Evolutionary conservation across 2,113 vertebrate genomes (phyloP).

Genomic region (Microcebus ravelobensis): DNA sequence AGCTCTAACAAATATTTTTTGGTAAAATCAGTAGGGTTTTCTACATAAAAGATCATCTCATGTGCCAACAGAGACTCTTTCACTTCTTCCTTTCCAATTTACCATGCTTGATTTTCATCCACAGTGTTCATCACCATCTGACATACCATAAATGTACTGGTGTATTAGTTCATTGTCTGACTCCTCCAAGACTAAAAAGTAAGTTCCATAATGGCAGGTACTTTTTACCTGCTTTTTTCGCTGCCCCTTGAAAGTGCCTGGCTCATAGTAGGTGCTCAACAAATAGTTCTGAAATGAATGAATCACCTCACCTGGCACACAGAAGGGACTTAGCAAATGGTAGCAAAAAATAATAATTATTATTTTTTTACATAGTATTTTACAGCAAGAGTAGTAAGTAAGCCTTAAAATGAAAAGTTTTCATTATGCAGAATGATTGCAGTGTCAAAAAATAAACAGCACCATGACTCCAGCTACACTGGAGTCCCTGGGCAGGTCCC

Average conservation of each 20-base stretch:
- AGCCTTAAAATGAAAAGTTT: constrained; percentile 46
- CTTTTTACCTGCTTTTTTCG: neutral
- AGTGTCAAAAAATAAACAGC: constrained; percentile 5
- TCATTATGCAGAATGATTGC: neutral
- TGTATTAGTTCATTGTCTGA: neutral
- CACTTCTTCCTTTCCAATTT: neutral
- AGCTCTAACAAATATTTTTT: neutral
- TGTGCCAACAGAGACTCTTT: neutral
- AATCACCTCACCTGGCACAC: neutral
- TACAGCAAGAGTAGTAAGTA: constrained; percentile 18
- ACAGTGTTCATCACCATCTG: neutral
- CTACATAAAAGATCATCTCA: neutral
- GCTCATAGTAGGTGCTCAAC: neutral
- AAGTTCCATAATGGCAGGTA: neutral
- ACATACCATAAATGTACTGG: neutral
- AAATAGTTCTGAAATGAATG: neutral
- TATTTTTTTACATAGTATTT: constrained; percentile 30
- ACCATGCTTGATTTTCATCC: neutral
- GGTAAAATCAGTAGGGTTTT: neutral
- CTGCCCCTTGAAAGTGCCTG: neutral
- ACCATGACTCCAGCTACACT: neutral
- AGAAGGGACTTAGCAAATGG: neutral
- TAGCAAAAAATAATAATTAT: neutral
- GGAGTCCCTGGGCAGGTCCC: neutral
- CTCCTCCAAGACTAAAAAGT: neutral